A percentile compares a stretch with the other conserved stretches of the same genome.
These are phyloP conservation scores for Macropus fuliginosus DNA, from an alignment of 2,797 vertebrate genomes.

Conservation along the genomic window DNA sequence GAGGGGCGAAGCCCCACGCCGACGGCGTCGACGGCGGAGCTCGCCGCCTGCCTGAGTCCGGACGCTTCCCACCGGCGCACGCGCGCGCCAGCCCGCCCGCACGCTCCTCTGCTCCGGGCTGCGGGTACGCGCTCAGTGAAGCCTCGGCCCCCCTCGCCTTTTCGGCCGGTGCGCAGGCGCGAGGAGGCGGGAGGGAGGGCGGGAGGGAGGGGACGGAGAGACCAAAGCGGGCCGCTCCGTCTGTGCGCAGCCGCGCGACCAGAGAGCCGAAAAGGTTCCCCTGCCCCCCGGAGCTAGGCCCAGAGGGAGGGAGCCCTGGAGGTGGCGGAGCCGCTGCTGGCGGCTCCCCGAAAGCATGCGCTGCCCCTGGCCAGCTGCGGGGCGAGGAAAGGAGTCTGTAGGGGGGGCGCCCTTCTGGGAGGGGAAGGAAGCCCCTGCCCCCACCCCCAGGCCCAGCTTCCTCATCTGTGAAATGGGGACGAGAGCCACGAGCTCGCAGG, in stretches of 20 bases:
- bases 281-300: background rate
- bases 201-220: constrained; percentile 30
- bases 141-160: constrained; percentile 55
- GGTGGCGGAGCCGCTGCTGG: background rate
- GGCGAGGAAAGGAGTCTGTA: background rate
- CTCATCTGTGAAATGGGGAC: background rate
- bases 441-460: background rate
- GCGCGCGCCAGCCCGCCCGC: constrained; percentile 73
- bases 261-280: background rate
- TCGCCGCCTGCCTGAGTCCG: constrained; percentile 71
- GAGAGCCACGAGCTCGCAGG: background rate
- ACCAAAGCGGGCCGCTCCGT: constrained; percentile 28
- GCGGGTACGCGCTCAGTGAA: constrained; percentile 63
- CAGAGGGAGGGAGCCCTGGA: background rate
- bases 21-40: constrained; percentile 70
- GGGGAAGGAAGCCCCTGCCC: fast-evolving
- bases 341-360: background rate
- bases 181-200: constrained; percentile 48
- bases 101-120: constrained; percentile 57
- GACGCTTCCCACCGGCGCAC: constrained; percentile 78
- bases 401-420: background rate
- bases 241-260: constrained; percentile 2
- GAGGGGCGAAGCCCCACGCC: constrained; percentile 73
- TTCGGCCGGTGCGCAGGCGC: constrained; percentile 76
- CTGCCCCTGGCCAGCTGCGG: background rate